Conservation (phyloP, 2,888 invertebrate species). For the Scaptomyza cyrtandrae region DNA sequence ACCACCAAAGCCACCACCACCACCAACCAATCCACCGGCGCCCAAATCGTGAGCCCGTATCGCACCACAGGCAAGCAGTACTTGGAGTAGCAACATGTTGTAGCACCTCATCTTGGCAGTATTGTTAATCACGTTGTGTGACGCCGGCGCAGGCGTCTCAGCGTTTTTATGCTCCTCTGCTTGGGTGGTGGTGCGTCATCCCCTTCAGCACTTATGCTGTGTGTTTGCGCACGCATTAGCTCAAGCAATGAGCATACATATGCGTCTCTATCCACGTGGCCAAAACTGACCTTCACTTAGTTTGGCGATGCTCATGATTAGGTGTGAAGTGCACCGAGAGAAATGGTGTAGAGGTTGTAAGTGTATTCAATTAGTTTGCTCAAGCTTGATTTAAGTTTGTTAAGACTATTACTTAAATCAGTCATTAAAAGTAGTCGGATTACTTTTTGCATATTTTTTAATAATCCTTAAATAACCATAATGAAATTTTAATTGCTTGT, state of each 20-base stretch:
- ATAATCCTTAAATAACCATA: no score
- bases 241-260: slow-evolving; percentile 15
- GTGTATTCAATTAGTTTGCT: no score
- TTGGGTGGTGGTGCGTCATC: slow-evolving; percentile 11
- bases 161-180: slow-evolving; percentile 42
- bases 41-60: slow-evolving; percentile 24
- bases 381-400: no score
- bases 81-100: slow-evolving; percentile 17
- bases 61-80: slow-evolving; percentile 33
- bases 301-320: slow-evolving; percentile 28
- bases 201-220: slow-evolving; percentile 19
- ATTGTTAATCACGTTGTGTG: slow-evolving; percentile 42
- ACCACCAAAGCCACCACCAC: slow-evolving; percentile 20
- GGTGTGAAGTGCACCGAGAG: slow-evolving; percentile 59
- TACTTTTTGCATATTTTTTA: no score
- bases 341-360: background rate
- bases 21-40: slow-evolving; percentile 25
- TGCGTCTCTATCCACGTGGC: slow-evolving; percentile 44
- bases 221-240: slow-evolving; percentile 50
- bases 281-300: slow-evolving; percentile 54
- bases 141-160: slow-evolving; percentile 15
- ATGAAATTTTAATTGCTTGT: no score
- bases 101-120: slow-evolving; percentile 41
- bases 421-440: no score
- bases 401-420: no score